phyloP scores from a whole-genome alignment of 1,140 invertebrate species.

The Apis laboriosa region DNA sequence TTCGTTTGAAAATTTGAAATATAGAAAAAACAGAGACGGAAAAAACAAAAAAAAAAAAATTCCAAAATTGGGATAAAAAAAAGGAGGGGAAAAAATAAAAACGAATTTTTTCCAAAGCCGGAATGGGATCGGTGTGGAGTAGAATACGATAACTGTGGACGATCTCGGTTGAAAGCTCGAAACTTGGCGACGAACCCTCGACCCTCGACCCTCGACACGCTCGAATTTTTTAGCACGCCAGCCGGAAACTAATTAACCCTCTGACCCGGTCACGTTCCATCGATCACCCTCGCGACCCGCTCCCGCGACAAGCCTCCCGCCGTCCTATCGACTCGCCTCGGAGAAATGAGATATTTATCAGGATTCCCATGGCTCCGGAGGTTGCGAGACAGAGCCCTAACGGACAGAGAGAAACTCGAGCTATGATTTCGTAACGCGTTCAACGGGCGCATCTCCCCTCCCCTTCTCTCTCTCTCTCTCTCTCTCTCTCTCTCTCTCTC shows the following conservation, averaged over 20 bases:
- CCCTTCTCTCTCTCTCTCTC: too few species aligned
- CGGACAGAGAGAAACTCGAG: not conserved
- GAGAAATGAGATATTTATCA: not conserved
- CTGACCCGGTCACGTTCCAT: slow-evolving; percentile 41
- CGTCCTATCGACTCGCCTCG: too few species aligned
- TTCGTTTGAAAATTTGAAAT: too few species aligned
- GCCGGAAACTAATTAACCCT: slow-evolving; percentile 40
- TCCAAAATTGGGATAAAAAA: too few species aligned
- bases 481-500: too few species aligned
- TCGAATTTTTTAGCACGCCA: slow-evolving; percentile 27
- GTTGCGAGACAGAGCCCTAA: not conserved
- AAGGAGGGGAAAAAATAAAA: too few species aligned
- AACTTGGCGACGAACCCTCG: slow-evolving; percentile 5
- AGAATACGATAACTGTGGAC: too few species aligned
- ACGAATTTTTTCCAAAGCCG: too few species aligned
- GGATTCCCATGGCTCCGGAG: not conserved
- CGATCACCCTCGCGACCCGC: slow-evolving; percentile 22
- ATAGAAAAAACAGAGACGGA: too few species aligned
- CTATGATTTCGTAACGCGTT: not conserved
- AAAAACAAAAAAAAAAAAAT: too few species aligned
- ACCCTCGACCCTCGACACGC: slow-evolving; percentile 16
- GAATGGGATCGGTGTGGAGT: too few species aligned
- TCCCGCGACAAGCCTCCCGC: not conserved
- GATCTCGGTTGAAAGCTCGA: not conserved
- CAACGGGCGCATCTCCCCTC: too few species aligned